phyloP scores from a whole-genome alignment of 2,888 invertebrate species.

The Aphrophora alni region DNA sequence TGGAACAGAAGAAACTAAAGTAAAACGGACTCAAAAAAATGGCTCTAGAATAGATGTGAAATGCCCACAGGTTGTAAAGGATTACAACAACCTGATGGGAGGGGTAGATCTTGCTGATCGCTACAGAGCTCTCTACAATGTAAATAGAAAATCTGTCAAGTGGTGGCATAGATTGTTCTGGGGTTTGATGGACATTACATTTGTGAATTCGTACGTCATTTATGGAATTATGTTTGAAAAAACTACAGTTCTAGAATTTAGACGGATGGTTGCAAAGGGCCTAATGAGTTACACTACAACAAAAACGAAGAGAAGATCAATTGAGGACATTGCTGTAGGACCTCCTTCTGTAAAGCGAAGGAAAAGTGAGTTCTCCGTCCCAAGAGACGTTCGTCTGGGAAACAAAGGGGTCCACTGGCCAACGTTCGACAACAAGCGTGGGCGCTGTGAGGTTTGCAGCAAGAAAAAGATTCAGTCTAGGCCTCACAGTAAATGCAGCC shows the following conservation, averaged over 20 bases:
- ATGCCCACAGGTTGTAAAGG: neutral
- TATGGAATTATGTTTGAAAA: neutral
- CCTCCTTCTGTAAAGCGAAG: neutral
- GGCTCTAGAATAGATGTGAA: slow-evolving; percentile 4
- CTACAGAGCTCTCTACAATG: neutral
- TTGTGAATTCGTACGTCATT: neutral
- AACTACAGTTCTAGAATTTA: neutral
- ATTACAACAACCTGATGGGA: slow-evolving; percentile 16
- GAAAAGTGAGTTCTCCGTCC: slow-evolving; percentile 1
- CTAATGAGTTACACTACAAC: neutral
- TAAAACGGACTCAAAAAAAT: slow-evolving; percentile 7
- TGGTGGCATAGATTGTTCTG: slow-evolving; percentile 31
- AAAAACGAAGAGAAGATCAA: neutral
- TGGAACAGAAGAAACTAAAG: neutral
- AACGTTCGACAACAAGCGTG: slow-evolving; percentile 2
- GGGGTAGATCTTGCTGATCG: slow-evolving; percentile 23
- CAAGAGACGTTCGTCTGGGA: neutral
- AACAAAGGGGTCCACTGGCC: slow-evolving; percentile 21
- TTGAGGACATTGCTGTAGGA: neutral
- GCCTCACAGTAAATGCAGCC: neutral
- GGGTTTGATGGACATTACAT: neutral
- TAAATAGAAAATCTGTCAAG: slow-evolving; percentile 16
- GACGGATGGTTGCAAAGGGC: neutral
- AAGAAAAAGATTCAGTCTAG: slow-evolving; percentile 17
- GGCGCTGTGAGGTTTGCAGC: slow-evolving; percentile 21